Evolutionary conservation across 2,888 invertebrate species (phyloP).

Genomic region (Torymus texanus): DNA sequence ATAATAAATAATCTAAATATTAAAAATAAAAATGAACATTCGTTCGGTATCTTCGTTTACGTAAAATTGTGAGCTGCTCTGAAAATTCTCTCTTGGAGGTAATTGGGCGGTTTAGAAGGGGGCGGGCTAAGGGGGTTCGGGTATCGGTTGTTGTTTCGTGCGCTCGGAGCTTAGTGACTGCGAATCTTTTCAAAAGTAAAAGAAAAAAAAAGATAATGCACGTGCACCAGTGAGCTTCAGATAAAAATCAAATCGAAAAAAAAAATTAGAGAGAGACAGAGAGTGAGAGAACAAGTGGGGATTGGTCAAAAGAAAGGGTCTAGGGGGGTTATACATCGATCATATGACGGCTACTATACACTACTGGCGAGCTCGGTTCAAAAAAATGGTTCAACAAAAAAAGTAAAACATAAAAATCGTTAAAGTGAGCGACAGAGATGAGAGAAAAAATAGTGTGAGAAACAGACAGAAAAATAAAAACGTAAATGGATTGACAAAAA

Average conservation of each 20-base stretch:
- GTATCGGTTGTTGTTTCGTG: constrained; percentile 31
- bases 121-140: background rate
- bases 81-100: constrained; percentile 65
- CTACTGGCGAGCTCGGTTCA: constrained; percentile 54
- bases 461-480: constrained; percentile 9
- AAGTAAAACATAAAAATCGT: background rate
- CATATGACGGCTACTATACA: constrained; percentile 42
- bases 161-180: constrained; percentile 46
- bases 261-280: constrained; percentile 26
- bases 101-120: background rate
- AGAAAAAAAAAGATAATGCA: constrained; percentile 27
- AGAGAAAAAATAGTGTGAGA: constrained; percentile 2
- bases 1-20: too few species aligned
- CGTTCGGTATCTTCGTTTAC: background rate
- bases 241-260: constrained; percentile 34
- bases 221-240: constrained; percentile 52
- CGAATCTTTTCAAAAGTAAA: constrained; percentile 37
- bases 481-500: constrained; percentile 37
- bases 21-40: too few species aligned
- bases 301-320: constrained; percentile 25
- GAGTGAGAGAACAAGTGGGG: constrained; percentile 39
- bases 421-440: background rate
- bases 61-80: constrained; percentile 62
- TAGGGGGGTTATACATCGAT: constrained; percentile 42
- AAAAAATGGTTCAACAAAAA: constrained; percentile 28